Evolutionary conservation across 2,113 vertebrate genomes (phyloP), one percentile per base, ranked within the genome.

Genomic region (Mirounga angustirostris): DNA sequence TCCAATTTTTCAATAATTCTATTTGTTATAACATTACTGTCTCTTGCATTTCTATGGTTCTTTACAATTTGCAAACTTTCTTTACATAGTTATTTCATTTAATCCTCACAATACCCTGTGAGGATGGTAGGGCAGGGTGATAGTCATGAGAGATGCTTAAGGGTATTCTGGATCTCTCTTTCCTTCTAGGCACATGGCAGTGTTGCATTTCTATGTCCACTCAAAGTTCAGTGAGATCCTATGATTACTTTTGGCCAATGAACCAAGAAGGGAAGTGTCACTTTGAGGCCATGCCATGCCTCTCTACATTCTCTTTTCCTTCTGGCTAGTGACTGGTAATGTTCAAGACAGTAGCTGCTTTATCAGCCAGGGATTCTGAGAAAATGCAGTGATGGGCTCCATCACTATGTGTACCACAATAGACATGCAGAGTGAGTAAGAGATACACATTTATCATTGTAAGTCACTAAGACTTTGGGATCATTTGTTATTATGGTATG

Each of bases 231-330:
- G 3, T 76, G 36, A 89, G 67, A 43, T 84, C 4, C 9, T 81
- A 43, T 28, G 4, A 28, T 30, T 81, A 59, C 3, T 19, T 71
- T 56, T n/a, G 2, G 15, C n/a, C 67, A 61, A 63, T 50, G 22
- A 90, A 78, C 52, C 46, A 56, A 71, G 69, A 52, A 61, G 4
- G 33, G 28, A 88, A 69, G 10, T 82, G 19, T 82, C 61, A 52
- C 2, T 56, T 10, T 65, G 28, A 7, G 30, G 8, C 2, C 30
- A 43, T 9, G 2, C 12, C 9, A 5, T 46, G 0, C 0, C 80
- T 90, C 80, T 76, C 54, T 52, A 3, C 1, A 54, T 24, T 81
- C 30, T 36, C 12, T 1, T 54, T 80, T 79, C 15, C 78, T 43
- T 54, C 12, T 46, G 22, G 4, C 4, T n/a, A 89, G 15, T 13